A percentile compares a stretch with the other conserved stretches of the same genome.
phyloP scores from a whole-genome alignment of 2,797 vertebrate genomes.

The Heterohyrax brucei region DNA sequence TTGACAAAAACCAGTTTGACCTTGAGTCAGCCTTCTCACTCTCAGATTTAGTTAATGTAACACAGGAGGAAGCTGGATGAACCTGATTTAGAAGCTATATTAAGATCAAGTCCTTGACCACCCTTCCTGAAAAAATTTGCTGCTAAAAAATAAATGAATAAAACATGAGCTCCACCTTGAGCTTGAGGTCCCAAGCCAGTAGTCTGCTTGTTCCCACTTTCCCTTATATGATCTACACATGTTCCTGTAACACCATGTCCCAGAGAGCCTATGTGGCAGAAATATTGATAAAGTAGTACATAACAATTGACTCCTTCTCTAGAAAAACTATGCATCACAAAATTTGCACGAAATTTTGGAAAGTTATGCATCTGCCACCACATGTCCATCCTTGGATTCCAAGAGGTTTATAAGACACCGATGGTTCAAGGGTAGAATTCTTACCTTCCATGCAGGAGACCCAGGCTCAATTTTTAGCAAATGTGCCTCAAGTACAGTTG shows the following conservation, averaged over 20 bases:
- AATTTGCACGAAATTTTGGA: slow-evolving; percentile 30
- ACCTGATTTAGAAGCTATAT: background rate
- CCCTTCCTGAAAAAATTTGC: slow-evolving; percentile 1
- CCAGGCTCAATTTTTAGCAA: background rate
- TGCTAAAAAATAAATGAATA: background rate
- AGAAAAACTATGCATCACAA: background rate
- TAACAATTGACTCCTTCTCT: background rate
- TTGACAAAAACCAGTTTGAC: background rate
- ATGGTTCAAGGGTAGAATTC: background rate
- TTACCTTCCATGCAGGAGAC: background rate
- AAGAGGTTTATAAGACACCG: background rate
- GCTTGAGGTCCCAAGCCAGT: background rate
- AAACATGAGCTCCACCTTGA: background rate
- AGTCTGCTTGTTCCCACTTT: background rate
- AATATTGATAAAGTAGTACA: background rate
- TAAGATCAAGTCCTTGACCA: background rate
- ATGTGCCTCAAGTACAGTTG: background rate
- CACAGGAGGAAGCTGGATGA: background rate
- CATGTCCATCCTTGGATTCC: background rate
- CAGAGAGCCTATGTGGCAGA: background rate
- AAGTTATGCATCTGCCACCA: background rate
- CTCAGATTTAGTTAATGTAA: background rate
- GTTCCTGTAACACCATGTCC: background rate
- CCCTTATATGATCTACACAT: background rate
- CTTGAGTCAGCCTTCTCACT: background rate